Base-by-base conservation (phyloP, 2,797 vertebrate genomes). In the Galago senegalensis region DNA sequence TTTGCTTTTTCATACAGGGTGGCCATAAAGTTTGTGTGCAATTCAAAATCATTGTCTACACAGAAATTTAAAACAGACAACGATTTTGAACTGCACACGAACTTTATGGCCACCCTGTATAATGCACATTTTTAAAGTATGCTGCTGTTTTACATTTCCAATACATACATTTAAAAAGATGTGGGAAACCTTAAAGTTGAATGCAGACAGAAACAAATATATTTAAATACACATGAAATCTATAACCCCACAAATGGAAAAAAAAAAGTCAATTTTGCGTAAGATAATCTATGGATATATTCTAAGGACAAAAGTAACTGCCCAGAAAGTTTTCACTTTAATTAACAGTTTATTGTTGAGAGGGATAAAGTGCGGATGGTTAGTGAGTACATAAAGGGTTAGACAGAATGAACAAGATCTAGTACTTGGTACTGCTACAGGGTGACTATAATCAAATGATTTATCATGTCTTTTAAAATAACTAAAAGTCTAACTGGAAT, bases 141-240 rank as follows among this genome's bases (percentile, higher is more conserved):
- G 7, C 31, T 84, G 23, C 9, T 63, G 2, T 31, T 84, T 89
- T 80, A 80, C 20, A 58, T 65, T 89, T 84, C 17, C 65, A 89
- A 49, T 63, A 73, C 5, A 31, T 31, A 70, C 7, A 83, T 92
- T 60, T 11, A 31, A 49, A 79, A 77, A 46, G 27, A 63, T 53
- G 18, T 79, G 20, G 7, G 14, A 87, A 82, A 61, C 0, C 14
- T 85, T 53, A 84, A 72, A 40, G 43, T 23, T 91, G 23, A 65
- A 53, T 91, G 37, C 16, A 85, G 84, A 56, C n/a, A 95, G 8
- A 69, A 91, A 91, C 8, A 73, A 93, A 87, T 40, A 34, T 75
- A 70, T 9, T 40, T 85, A 80, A 53, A 18, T 93, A 0, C 31
- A 88, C 17, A 81, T 80, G 29, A 88, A 85, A 43, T 69, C 27